phyloP scores from a whole-genome alignment of 2,797 vertebrate species.

The Enteromius argenteus region DNA sequence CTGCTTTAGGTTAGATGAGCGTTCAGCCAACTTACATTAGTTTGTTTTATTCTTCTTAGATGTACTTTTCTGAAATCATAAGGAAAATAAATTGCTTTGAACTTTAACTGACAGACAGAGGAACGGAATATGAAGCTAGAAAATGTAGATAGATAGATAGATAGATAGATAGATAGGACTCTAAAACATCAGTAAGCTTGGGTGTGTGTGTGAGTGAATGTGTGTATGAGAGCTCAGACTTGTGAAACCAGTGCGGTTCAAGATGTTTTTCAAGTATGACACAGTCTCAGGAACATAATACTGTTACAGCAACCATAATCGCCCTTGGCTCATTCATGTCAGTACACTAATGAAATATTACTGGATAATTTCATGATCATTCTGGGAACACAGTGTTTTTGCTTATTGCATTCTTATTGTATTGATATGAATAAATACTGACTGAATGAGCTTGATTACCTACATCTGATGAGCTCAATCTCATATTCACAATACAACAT shows the following conservation, averaged over 20 bases:
- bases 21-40: conserved; percentile 5
- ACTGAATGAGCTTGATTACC: too few relatives aligned
- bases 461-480: too few relatives aligned
- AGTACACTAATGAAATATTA: neutral
- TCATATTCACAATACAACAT: too few relatives aligned
- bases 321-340: neutral
- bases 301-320: neutral
- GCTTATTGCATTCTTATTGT: neutral
- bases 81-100: conserved; percentile 2
- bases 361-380: neutral
- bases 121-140: neutral
- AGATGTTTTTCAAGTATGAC: neutral
- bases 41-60: neutral
- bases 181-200: neutral
- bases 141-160: neutral
- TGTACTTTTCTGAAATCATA: conserved; percentile 12
- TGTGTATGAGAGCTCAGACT: neutral
- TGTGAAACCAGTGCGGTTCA: neutral
- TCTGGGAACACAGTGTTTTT: neutral
- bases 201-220: neutral
- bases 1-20: conserved; percentile 57
- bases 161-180: neutral
- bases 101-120: neutral
- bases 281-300: neutral
- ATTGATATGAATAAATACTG: too few relatives aligned